Percentiles rank a stretch among this genome's conserved stretches.
Evolutionary conservation across 2,888 invertebrate genomes (phyloP).

Genomic region (Metellina segmentata): DNA sequence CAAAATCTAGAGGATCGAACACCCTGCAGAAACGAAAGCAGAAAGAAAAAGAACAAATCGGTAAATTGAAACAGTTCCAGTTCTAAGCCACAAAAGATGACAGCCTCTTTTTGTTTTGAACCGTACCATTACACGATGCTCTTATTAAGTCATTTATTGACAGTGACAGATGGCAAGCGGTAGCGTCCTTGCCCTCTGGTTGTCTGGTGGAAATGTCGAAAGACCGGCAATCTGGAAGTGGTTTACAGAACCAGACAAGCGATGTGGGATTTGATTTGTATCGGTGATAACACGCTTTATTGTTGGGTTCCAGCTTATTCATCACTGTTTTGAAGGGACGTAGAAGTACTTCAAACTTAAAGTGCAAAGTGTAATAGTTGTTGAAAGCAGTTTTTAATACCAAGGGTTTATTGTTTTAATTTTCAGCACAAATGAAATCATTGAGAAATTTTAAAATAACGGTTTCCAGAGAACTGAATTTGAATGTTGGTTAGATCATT

Average conservation of each 20-base stretch:
- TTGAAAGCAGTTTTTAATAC: too few relatives aligned
- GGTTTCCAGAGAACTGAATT: too few relatives aligned
- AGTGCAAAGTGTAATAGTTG: too few relatives aligned
- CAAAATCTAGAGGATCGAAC: too few relatives aligned
- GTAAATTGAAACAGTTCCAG: not conserved
- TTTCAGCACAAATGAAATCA: too few relatives aligned
- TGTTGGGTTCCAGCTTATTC: not conserved
- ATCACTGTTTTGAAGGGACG: not conserved
- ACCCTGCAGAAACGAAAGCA: too few relatives aligned
- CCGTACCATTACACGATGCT: not conserved
- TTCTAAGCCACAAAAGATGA: not conserved
- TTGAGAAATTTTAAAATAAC: too few relatives aligned
- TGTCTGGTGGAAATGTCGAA: not conserved
- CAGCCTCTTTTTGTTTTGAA: not conserved
- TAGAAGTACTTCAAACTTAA: too few relatives aligned
- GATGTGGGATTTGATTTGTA: not conserved
- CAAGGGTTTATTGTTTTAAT: too few relatives aligned
- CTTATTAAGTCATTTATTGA: conserved; percentile 5
- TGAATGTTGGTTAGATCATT: too few relatives aligned
- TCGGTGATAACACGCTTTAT: not conserved
- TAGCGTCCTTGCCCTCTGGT: not conserved
- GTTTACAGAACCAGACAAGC: not conserved
- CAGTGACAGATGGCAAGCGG: not conserved
- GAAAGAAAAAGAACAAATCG: too few relatives aligned
- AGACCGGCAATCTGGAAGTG: not conserved